Conservation (phyloP, 1,140 invertebrate genomes). For the Tetramorium simillimum region DNA sequence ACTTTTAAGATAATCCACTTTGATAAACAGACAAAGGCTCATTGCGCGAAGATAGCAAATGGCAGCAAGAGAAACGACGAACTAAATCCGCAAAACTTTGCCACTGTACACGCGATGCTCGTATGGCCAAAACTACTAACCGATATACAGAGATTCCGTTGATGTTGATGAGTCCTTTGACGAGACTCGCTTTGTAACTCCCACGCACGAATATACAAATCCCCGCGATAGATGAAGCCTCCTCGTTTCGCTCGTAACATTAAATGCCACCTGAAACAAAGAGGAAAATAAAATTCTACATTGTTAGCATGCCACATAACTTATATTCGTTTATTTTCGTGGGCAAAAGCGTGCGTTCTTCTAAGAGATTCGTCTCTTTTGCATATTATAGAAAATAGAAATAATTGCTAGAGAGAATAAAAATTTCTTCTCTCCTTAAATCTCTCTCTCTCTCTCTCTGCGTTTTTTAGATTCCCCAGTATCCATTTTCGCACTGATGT, state of each 20-base stretch:
- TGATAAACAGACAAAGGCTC: slow-evolving; percentile 10
- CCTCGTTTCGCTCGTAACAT: slow-evolving; percentile 82
- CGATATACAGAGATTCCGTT: slow-evolving; percentile 81
- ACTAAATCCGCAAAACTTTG: slow-evolving; percentile 11
- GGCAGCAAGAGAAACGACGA: not conserved
- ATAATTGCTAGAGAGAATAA: not conserved
- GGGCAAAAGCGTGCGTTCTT: not conserved
- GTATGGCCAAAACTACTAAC: slow-evolving; percentile 72
- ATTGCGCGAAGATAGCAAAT: not conserved
- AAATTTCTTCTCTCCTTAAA: not conserved
- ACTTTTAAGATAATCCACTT: slow-evolving; percentile 26
- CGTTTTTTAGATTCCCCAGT: not conserved
- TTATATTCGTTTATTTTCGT: not conserved
- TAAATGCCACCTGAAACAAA: slow-evolving; percentile 82
- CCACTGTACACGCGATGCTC: not conserved
- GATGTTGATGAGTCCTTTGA: slow-evolving; percentile 79
- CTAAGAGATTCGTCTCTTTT: not conserved
- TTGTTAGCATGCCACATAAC: not conserved
- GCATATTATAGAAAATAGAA: not conserved
- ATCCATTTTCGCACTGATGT: slow-evolving; percentile 1
- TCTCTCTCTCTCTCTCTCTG: not conserved
- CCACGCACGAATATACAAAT: slow-evolving; percentile 85
- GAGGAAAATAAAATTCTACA: slow-evolving; percentile 49
- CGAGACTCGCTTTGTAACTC: slow-evolving; percentile 83
- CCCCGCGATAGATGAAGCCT: slow-evolving; percentile 84